These are phyloP conservation scores for Gastrophryne carolinensis DNA, from an alignment of 2,797 vertebrate species.

Conservation along the genomic window DNA sequence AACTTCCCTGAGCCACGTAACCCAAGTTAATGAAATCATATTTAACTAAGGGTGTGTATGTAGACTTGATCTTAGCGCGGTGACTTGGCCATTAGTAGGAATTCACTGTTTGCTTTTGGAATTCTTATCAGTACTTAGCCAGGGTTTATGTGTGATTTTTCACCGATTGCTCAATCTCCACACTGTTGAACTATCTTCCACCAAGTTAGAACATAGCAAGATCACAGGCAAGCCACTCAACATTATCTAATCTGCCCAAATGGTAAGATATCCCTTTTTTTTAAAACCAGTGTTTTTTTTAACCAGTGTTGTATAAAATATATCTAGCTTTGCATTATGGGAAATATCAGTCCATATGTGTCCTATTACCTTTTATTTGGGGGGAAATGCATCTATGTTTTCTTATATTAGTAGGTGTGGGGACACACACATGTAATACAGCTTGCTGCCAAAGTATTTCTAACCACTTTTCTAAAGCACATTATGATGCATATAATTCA, in stretches of 20 bases:
- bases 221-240: slow-evolving; percentile 65
- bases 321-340: neutral
- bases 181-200: slow-evolving; percentile 67
- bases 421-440: too few relatives aligned
- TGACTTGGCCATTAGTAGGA: slow-evolving; percentile 85
- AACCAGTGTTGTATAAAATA: neutral
- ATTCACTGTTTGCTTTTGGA: slow-evolving; percentile 79
- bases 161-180: slow-evolving; percentile 73
- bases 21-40: slow-evolving; percentile 77
- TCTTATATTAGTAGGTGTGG: too few relatives aligned
- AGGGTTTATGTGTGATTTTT: slow-evolving; percentile 80
- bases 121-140: slow-evolving; percentile 80
- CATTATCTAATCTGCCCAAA: slow-evolving; percentile 68
- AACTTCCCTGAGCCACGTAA: slow-evolving; percentile 66
- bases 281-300: slow-evolving; percentile 54
- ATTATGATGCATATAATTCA: too few relatives aligned
- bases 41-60: slow-evolving; percentile 80
- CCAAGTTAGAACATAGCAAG: slow-evolving; percentile 69
- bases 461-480: too few relatives aligned
- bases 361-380: too few relatives aligned
- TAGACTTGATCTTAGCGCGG: slow-evolving; percentile 79
- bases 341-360: neutral
- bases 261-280: slow-evolving; percentile 58
- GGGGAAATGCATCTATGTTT: too few relatives aligned
- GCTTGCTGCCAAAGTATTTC: too few relatives aligned